A percentile compares a stretch with the other conserved stretches of the same genome.
phyloP scores from a whole-genome alignment of 2,113 vertebrate species.

The Nannobrachium achirus region DNA sequence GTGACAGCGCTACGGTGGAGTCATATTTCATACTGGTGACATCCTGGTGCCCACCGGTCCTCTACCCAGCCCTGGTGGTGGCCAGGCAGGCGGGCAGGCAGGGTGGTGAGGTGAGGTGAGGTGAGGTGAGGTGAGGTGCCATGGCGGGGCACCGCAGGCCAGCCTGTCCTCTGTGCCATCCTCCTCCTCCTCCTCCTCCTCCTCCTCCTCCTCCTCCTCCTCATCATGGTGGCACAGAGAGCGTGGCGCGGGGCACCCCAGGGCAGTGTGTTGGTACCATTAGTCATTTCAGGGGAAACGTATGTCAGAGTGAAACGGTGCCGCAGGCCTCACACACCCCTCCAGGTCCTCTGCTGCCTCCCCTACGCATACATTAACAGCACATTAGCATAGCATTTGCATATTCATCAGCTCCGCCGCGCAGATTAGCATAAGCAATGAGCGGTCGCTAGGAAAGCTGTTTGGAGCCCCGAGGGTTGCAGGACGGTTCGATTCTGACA shows the following conservation, averaged over 20 bases:
- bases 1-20: no score
- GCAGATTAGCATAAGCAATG: constrained; percentile 42
- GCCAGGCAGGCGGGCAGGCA: no score
- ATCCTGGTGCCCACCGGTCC: no score
- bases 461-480: not conserved
- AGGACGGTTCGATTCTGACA: not conserved
- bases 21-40: no score
- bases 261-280: constrained; percentile 67
- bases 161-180: no score
- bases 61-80: no score
- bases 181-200: not conserved
- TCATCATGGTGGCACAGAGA: constrained; percentile 31
- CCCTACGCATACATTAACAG: constrained; percentile 55
- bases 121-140: no score
- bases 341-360: constrained; percentile 30
- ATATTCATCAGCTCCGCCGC: constrained; percentile 65
- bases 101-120: no score
- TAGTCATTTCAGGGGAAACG: constrained; percentile 64
- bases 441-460: constrained; percentile 4
- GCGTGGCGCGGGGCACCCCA: constrained; percentile 42
- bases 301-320: constrained; percentile 27
- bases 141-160: no score
- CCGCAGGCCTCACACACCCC: constrained; percentile 27
- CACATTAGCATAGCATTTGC: no score
- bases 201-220: not conserved